Conservation (phyloP, 2,797 vertebrate genomes). For the Alosa sapidissima region DNA sequence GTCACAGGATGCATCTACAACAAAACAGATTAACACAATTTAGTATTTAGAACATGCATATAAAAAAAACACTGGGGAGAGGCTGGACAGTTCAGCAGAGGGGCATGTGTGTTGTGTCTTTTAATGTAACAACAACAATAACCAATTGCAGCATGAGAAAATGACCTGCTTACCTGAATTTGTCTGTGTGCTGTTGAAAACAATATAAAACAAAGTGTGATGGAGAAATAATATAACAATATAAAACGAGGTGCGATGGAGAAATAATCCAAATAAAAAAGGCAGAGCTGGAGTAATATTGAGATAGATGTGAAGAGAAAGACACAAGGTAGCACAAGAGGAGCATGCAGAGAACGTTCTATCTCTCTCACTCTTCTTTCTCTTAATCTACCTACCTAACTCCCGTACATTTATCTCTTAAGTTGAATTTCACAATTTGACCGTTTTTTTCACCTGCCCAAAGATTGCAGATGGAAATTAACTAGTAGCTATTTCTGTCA, state of each 20-base stretch:
- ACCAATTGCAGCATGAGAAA: background rate
- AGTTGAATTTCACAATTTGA: background rate
- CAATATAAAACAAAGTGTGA: too few relatives aligned
- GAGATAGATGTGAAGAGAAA: too few relatives aligned
- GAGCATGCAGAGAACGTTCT: too few relatives aligned
- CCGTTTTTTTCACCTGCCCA: background rate
- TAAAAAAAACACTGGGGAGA: constrained; percentile 23
- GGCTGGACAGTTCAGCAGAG: background rate
- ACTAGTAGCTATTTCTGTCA: too few relatives aligned
- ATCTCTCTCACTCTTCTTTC: background rate
- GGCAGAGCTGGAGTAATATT: too few relatives aligned
- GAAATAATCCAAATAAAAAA: too few relatives aligned
- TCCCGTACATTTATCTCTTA: background rate
- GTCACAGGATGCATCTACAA: constrained; percentile 8
- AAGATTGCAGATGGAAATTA: too few relatives aligned
- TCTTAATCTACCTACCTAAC: background rate
- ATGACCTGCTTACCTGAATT: background rate
- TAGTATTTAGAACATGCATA: constrained; percentile 27
- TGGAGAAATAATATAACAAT: too few relatives aligned
- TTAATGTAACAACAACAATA: background rate
- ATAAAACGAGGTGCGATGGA: too few relatives aligned
- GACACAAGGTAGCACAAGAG: too few relatives aligned
- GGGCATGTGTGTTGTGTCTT: background rate
- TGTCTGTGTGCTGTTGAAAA: background rate
- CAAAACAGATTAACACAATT: constrained; percentile 35